Conservation (phyloP, 2,888 invertebrate species). For the Zygothrica quintamaculata region DNA sequence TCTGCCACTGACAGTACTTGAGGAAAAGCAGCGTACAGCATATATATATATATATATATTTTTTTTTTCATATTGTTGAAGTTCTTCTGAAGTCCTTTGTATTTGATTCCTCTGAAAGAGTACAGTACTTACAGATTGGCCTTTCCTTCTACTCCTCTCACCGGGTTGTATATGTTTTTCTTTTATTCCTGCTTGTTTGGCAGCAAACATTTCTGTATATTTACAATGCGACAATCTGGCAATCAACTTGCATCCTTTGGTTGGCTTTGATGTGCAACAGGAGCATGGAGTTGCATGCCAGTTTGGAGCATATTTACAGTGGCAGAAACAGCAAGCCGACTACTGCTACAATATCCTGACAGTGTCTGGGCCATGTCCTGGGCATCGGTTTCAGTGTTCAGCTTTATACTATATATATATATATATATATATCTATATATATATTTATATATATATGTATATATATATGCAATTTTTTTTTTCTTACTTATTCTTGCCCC, state of each 20-base stretch:
- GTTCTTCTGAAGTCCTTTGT: too few relatives aligned
- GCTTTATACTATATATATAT: too few relatives aligned
- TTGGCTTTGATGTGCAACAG: slow-evolving; percentile 21
- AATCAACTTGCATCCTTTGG: slow-evolving; percentile 30
- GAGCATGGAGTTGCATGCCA: slow-evolving; percentile 1
- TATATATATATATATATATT: too few relatives aligned
- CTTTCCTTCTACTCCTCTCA: too few relatives aligned
- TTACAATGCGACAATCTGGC: slow-evolving; percentile 35
- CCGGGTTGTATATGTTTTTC: not conserved
- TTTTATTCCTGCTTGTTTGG: too few relatives aligned
- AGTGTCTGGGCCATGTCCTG: slow-evolving; percentile 29
- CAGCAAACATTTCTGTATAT: slow-evolving; percentile 3
- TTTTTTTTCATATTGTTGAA: not conserved
- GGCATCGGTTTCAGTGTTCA: slow-evolving; percentile 43
- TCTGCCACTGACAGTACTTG: too few relatives aligned
- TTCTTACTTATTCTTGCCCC: slow-evolving; percentile 34
- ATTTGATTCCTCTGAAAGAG: too few relatives aligned
- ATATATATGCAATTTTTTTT: not conserved
- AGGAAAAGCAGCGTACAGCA: too few relatives aligned
- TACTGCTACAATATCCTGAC: slow-evolving; percentile 17
- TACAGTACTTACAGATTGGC: too few relatives aligned
- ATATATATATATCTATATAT: too few relatives aligned
- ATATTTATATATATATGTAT: too few relatives aligned
- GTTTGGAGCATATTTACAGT: slow-evolving; percentile 10
- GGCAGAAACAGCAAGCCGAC: not conserved